A percentile compares a stretch with the other conserved stretches of the same genome.
Conservation (phyloP, 2,113 vertebrate species). For the Cyphomyrus plagiostoma region DNA sequence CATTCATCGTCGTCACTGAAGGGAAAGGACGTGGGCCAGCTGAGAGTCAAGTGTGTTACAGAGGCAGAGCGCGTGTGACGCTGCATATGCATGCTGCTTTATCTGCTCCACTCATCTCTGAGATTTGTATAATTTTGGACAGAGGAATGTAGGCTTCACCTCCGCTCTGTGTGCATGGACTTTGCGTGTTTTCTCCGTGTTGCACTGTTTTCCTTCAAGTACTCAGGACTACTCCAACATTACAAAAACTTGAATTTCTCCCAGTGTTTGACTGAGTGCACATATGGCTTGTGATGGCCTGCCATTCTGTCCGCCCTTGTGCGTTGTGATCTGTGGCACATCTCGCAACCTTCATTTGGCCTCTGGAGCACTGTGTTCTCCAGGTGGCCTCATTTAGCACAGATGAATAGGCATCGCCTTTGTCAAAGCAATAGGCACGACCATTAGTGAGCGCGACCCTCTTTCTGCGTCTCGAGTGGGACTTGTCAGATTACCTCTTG, state of each 20-base stretch:
- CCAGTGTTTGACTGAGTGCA: not conserved
- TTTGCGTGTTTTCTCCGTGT: not conserved
- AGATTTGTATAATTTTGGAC: not conserved
- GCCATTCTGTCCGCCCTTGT: not conserved
- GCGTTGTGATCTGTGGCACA: not conserved
- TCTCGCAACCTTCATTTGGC: not conserved
- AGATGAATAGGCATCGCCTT: not conserved
- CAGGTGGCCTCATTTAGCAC: not conserved
- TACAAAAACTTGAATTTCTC: not conserved
- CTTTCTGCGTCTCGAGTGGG: not conserved
- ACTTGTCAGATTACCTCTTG: constrained; percentile 14
- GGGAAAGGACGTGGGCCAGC: too few species aligned
- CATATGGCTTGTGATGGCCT: not conserved
- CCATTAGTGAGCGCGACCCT: not conserved
- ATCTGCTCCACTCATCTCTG: not conserved
- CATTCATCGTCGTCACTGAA: not conserved
- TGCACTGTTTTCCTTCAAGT: not conserved
- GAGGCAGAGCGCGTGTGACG: constrained; percentile 26
- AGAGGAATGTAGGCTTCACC: not conserved
- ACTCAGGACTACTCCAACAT: not conserved
- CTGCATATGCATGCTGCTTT: constrained; percentile 30
- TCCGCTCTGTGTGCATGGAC: constrained; percentile 1
- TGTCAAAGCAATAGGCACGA: not conserved
- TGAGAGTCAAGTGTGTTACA: not conserved
- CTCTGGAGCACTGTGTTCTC: not conserved